These are phyloP conservation scores for Drosophila lini DNA, from an alignment of 1,140 invertebrate species.

Conservation along the genomic window DNA sequence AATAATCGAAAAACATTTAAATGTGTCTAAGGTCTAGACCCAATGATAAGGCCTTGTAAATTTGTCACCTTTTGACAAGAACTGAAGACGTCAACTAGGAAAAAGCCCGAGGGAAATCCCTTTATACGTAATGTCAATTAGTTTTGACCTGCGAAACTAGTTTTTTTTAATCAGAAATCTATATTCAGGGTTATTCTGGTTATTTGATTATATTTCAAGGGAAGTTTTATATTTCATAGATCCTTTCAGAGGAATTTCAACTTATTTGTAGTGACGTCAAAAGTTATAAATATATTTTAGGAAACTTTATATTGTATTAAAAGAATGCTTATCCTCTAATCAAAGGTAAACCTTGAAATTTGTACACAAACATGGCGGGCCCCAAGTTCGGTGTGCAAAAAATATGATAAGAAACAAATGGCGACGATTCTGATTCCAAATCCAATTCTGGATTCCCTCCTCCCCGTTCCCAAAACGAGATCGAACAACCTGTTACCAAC, in stretches of 20 bases:
- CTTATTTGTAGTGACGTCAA: too few species aligned
- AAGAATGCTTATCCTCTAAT: conserved; percentile 18
- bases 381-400: conserved; percentile 18
- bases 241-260: background rate
- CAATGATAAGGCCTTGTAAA: conserved; percentile 38
- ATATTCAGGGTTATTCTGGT: conserved; percentile 3
- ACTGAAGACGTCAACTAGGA: conserved; percentile 27
- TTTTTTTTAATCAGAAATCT: conserved; percentile 1
- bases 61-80: conserved; percentile 14
- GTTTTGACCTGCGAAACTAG: background rate
- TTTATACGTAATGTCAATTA: conserved; percentile 6
- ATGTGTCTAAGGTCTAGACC: conserved; percentile 33
- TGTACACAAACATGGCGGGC: conserved; percentile 25
- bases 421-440: background rate
- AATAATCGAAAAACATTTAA: conserved; percentile 16
- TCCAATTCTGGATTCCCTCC: conserved; percentile 4
- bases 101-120: conserved; percentile 26
- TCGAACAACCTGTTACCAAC: conserved; percentile 27
- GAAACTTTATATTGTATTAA: background rate
- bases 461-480: conserved; percentile 5
- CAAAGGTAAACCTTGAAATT: conserved; percentile 24
- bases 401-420: conserved; percentile 27
- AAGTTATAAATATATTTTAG: background rate
- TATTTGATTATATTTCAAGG: background rate
- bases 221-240: background rate